These are phyloP conservation scores for Myotis pilosus DNA, from an alignment of 2,797 vertebrate species.

Conservation along the genomic window DNA sequence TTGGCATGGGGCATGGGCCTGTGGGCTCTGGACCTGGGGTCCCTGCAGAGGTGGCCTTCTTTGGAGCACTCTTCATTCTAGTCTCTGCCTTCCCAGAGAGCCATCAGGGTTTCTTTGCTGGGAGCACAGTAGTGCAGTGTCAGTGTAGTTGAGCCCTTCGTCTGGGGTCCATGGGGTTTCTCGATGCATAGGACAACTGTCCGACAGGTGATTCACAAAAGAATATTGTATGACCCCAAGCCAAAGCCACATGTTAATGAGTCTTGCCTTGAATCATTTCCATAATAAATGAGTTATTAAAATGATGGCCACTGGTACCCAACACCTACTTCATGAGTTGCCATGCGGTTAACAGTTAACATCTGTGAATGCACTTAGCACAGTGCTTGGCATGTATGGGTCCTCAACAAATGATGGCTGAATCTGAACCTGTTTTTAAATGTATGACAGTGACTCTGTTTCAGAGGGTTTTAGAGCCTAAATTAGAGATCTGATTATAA, in stretches of 20 bases:
- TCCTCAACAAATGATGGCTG: neutral
- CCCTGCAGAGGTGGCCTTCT: neutral
- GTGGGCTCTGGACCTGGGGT: neutral
- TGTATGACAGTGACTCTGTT: neutral
- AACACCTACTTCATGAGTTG: neutral
- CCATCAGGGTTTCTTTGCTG: neutral
- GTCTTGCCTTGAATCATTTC: neutral
- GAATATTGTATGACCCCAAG: neutral
- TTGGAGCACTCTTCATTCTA: neutral
- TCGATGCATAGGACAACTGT: neutral
- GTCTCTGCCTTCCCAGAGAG: neutral
- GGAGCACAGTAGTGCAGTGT: neutral
- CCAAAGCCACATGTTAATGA: neutral
- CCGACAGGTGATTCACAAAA: neutral
- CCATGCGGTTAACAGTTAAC: neutral
- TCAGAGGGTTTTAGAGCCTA: neutral
- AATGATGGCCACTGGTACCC: neutral
- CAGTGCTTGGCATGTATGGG: neutral
- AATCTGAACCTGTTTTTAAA: neutral
- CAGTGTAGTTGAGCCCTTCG: neutral
- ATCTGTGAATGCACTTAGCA: neutral
- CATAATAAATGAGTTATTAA: neutral
- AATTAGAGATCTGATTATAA: neutral
- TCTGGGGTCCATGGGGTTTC: neutral
- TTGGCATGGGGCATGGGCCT: neutral